Percentiles rank a stretch among this genome's conserved stretches.
phyloP scores from a whole-genome alignment of 2,888 invertebrate genomes.

The Cecidostiba fungosa region DNA sequence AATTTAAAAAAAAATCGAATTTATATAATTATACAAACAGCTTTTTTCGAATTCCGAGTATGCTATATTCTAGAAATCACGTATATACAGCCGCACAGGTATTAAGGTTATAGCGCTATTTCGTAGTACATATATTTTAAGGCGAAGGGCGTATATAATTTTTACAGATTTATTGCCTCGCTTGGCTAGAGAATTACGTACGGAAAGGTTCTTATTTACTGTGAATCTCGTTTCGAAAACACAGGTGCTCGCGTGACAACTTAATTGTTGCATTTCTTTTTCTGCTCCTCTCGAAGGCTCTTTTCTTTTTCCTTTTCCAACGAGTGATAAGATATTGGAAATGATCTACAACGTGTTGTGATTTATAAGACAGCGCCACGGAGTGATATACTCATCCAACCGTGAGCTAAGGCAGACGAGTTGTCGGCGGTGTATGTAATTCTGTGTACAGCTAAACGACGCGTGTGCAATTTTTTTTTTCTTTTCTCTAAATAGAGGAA shows the following conservation, averaged over 20 bases:
- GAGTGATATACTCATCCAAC: background rate
- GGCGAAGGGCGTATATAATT: background rate
- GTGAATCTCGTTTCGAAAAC: background rate
- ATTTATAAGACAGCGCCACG: background rate
- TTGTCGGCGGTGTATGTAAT: constrained; percentile 6
- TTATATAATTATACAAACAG: too few species aligned
- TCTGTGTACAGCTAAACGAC: background rate
- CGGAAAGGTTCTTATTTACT: constrained; percentile 6
- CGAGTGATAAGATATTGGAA: constrained; percentile 10
- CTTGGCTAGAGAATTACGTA: background rate
- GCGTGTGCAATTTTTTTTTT: background rate
- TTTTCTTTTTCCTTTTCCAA: background rate
- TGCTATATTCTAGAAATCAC: background rate
- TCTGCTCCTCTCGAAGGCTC: background rate
- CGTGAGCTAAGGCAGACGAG: background rate
- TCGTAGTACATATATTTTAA: background rate
- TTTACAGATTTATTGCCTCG: constrained; percentile 9
- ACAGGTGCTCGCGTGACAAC: background rate
- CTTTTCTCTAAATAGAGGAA: background rate
- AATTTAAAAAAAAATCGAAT: too few species aligned
- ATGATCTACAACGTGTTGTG: constrained; percentile 13
- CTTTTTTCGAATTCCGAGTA: background rate
- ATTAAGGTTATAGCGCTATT: background rate
- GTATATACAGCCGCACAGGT: background rate
- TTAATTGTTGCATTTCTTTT: constrained; percentile 7